Evolutionary conservation across 2,113 vertebrate species (phyloP), one percentile per base, ranked within the genome.

Genomic region (Solea senegalensis): DNA sequence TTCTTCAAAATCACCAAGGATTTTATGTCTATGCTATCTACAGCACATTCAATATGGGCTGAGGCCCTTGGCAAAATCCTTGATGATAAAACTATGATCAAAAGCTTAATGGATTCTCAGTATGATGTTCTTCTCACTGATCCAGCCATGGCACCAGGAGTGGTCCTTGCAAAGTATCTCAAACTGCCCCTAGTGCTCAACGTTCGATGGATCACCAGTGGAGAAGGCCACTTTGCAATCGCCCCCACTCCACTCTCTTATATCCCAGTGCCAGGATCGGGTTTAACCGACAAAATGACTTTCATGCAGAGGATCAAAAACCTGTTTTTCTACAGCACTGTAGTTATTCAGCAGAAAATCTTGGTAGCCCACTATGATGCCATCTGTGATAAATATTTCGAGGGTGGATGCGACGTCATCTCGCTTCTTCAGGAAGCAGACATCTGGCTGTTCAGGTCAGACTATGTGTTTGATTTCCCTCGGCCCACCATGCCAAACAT

Each of bases 241-340:
- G 92, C 92, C 9, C 93, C 93, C 8, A 92, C 92, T 0, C 93
- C 93, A 0, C 57, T 90, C 9, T 94, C 93, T 21, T 94, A 93
- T 5, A 65, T 94, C 45, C 93, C 93, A 10, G 68, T 86, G 2
- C 86, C 85, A 68, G 91, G 92, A 61, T 90, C 92, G 0, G 89
- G 91, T 4, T 49, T 92, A 44, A 90, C 90, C 2, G 90, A 93
- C 65, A 82, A 85, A 62, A 94, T 94, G 92, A 64, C 12, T 60
- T 94, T 94, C 77, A 14, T 75, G 12, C 88, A 94, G 63, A 88
- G 93, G 57, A 50, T 92, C 12, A 82, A 89, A 78, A 94, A 94
- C 69, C 15, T 86, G 1, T 4, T 90, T 1, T 84, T 87, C 27
- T 46, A 89, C 12, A 10, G 76, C 51, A 12, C 90, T 10, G 26